These are phyloP conservation scores for Paratrypauchen microcephalus DNA, from an alignment of 2,797 vertebrate genomes.

Conservation along the genomic window DNA sequence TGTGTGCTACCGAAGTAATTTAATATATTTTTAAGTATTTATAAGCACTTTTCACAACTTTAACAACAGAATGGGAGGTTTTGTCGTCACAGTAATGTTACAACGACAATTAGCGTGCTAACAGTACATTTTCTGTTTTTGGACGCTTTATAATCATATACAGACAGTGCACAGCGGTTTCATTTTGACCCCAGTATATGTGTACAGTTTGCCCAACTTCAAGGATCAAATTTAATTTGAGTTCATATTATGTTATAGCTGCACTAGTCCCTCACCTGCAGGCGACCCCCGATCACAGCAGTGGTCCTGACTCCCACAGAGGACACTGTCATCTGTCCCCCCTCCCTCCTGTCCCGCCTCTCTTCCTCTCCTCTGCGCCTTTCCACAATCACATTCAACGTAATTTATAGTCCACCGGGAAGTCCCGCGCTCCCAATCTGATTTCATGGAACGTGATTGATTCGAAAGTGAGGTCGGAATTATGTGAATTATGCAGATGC, in stretches of 20 bases:
- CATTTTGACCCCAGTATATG: too few species aligned
- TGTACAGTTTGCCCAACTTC: too few species aligned
- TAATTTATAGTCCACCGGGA: background rate
- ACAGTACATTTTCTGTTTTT: too few species aligned
- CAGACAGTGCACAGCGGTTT: too few species aligned
- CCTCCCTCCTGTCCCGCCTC: background rate
- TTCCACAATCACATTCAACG: slow-evolving; percentile 8
- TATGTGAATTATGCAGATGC: slow-evolving; percentile 25
- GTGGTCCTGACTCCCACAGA: slow-evolving; percentile 1
- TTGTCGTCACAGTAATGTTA: too few species aligned
- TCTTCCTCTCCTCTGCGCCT: background rate
- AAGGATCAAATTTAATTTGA: background rate
- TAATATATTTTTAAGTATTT: too few species aligned
- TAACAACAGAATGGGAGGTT: too few species aligned
- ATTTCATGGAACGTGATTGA: slow-evolving; percentile 25
- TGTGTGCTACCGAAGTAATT: too few species aligned
- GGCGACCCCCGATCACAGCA: background rate
- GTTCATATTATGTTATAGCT: background rate
- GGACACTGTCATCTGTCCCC: background rate
- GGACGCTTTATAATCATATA: too few species aligned
- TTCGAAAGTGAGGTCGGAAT: slow-evolving; percentile 34
- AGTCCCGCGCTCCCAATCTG: slow-evolving; percentile 4
- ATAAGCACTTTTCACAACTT: too few species aligned
- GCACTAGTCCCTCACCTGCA: background rate
- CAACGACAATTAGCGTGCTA: too few species aligned